A percentile compares a stretch with the other conserved stretches of the same genome.
These are phyloP conservation scores for Burhinus bistriatus DNA, from an alignment of 2,113 vertebrate genomes.

Conservation along the genomic window DNA sequence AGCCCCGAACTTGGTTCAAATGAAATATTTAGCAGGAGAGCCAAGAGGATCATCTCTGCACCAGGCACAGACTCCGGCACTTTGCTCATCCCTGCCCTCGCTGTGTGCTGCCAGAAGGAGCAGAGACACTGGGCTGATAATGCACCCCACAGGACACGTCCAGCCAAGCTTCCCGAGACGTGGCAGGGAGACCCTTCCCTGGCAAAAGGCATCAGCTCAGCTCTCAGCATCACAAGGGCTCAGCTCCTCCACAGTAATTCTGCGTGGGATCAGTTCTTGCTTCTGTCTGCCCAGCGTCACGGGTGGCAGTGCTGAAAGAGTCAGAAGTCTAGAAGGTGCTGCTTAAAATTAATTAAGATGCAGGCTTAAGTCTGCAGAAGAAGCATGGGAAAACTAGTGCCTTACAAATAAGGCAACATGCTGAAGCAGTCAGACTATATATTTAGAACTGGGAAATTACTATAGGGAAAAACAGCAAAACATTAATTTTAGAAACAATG, in stretches of 20 bases:
- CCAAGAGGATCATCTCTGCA: neutral
- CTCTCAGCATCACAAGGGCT: neutral
- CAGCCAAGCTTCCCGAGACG: neutral
- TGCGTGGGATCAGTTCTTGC: neutral
- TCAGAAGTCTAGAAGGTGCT: neutral
- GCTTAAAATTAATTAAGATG: neutral
- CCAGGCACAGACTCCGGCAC: neutral
- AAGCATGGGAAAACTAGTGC: neutral
- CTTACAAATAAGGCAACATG: neutral
- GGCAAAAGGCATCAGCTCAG: neutral
- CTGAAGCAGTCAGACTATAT: neutral
- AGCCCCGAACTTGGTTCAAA: neutral
- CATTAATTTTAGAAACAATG: neutral
- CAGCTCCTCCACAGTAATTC: neutral
- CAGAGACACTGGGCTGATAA: neutral
- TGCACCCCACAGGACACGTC: rapidly evolving
- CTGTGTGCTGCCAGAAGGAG: neutral
- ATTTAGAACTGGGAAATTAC: neutral
- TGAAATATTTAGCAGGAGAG: neutral
- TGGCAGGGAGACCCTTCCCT: neutral
- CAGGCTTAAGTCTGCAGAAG: neutral
- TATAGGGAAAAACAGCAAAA: neutral
- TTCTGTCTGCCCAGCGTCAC: neutral
- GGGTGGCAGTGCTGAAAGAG: neutral
- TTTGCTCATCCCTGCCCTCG: neutral